Base-by-base conservation (phyloP, 2,113 vertebrate species). In the Ctenodactylus gundi region DNA sequence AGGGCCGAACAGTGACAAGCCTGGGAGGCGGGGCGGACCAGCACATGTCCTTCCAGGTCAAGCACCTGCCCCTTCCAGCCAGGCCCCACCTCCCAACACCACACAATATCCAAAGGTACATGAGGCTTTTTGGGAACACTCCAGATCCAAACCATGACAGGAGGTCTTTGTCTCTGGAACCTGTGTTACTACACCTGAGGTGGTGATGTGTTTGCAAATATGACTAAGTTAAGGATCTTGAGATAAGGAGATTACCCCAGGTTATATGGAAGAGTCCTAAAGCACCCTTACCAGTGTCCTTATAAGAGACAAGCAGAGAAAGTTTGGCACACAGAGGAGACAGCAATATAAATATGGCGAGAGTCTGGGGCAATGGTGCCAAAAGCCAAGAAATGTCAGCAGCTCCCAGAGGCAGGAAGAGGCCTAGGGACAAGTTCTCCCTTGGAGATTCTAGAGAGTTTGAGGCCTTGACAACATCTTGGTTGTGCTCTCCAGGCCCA, bases 331-430 rank as follows among this genome's bases (percentile, higher is more conserved):
- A 29, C 17, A 73, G 34, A 31, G 39, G 34, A 86, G 44, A 68
- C 17, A 12, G 41, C 8, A 0, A 1, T 1, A 12, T 23, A 17
- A 46, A 2, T 0, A 9, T 1, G 21, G 72, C 44, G n/a, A 49
- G 60, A 85, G 21, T 20, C 1, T 0, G 1, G 20, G 10, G 12
- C 0, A 49, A 73, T 2, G 64, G 2, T 0, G 46, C 58, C 51
- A 25, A 25, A 62, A 81, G 49, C 67, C 78, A 36, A 15, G 51
- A 55, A n/a, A 17, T 17, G 31, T 39, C 2, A 0, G 44, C 36
- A 21, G 64, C 25, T 49, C 6, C 39, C 58, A 6, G 34, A 4
- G 31, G 12, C 51, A 2, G 11, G 41, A 23, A 10, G 57, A 78
- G 15, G 29, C 17, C n/a, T 0, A 13, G 44, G 15, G 25, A 13